Conservation (phyloP, 2,113 vertebrate species). For the Myxocyprinus asiaticus region DNA sequence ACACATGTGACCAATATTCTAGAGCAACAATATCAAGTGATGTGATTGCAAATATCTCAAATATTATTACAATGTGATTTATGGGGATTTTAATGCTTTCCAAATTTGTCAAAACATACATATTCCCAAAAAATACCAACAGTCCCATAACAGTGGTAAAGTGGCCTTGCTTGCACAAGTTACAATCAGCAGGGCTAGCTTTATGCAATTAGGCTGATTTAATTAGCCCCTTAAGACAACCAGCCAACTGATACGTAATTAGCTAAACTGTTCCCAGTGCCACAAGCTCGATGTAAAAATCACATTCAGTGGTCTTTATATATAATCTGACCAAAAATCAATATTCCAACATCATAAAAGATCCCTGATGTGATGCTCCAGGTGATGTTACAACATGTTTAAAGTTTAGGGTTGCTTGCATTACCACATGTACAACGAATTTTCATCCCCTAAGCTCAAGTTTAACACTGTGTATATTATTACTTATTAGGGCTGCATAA, state of each 20-base stretch:
- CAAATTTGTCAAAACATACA: background rate
- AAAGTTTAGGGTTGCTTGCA: background rate
- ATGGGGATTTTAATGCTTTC: background rate
- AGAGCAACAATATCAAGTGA: background rate
- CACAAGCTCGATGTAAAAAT: conserved; percentile 10
- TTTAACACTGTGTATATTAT: background rate
- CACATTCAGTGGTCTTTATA: conserved; percentile 4
- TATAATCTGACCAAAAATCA: conserved; percentile 6
- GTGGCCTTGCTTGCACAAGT: background rate
- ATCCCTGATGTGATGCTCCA: conserved; percentile 5
- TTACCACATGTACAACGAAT: background rate
- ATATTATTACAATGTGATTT: background rate
- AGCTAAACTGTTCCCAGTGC: conserved; percentile 32
- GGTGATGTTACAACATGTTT: background rate
- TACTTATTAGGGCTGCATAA: conserved; percentile 29
- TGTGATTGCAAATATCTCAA: background rate
- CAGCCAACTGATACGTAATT: conserved; percentile 43
- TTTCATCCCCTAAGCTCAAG: conserved; percentile 11
- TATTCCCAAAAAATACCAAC: background rate
- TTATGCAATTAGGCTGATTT: conserved; percentile 47
- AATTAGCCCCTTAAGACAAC: conserved; percentile 49
- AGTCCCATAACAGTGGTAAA: conserved; percentile 12
- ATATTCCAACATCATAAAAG: background rate
- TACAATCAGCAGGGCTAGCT: conserved; percentile 19
- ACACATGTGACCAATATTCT: background rate